Evolutionary conservation across 2,113 vertebrate species (phyloP).

Genomic region (Porphyrio hochstetteri): DNA sequence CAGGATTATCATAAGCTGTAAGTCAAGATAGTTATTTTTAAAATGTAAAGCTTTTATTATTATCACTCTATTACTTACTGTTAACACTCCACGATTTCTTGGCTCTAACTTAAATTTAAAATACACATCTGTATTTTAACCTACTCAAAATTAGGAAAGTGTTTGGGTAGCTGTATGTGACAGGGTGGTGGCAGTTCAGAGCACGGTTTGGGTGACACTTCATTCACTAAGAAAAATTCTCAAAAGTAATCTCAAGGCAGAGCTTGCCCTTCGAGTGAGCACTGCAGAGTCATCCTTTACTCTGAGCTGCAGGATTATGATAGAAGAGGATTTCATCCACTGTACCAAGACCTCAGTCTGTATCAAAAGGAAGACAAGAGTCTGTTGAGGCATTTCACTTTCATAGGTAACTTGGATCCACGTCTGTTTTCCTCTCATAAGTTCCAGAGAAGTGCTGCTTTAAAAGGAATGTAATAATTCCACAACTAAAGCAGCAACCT

Average conservation of each 20-base stretch:
- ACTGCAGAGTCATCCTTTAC: background rate
- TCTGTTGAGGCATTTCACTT: background rate
- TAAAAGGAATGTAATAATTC: background rate
- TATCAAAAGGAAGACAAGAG: background rate
- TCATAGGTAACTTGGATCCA: background rate
- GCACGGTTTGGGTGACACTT: background rate
- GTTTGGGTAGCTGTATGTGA: background rate
- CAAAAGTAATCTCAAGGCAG: background rate
- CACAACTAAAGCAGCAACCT: background rate
- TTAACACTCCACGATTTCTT: background rate
- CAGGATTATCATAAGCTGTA: background rate
- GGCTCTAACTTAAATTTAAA: background rate
- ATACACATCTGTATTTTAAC: background rate
- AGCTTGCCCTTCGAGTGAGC: background rate
- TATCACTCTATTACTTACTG: background rate
- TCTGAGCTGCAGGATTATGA: background rate
- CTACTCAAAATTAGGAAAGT: background rate
- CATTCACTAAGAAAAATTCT: background rate
- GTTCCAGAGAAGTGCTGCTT: background rate
- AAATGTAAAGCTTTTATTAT: background rate
- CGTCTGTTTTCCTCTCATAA: background rate
- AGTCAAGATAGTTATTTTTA: background rate
- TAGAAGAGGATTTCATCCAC: background rate
- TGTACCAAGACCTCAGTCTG: background rate
- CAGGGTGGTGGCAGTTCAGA: fast-evolving